These are phyloP conservation scores for Piaya cayana DNA, from an alignment of 2,113 vertebrate species.

Conservation along the genomic window DNA sequence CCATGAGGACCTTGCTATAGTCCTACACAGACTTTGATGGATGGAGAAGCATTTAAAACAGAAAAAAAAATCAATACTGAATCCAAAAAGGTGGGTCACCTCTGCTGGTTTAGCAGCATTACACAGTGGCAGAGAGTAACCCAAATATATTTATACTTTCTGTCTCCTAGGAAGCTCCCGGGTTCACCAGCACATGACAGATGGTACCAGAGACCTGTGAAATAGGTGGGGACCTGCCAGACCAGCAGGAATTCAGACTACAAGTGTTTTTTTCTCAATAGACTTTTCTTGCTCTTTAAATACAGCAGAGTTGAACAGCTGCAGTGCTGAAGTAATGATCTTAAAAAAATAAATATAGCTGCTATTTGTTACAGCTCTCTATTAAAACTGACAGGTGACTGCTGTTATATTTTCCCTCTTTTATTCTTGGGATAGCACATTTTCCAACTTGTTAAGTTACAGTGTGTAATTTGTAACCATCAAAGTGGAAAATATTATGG, in stretches of 20 bases:
- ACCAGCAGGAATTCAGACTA: neutral
- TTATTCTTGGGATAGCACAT: neutral
- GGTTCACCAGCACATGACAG: neutral
- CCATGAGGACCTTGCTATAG: neutral
- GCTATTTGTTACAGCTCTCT: neutral
- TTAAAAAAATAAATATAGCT: neutral
- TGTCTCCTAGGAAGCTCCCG: neutral
- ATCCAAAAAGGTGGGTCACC: neutral
- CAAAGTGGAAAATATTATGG: neutral
- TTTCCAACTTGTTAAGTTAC: neutral
- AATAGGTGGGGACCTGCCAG: neutral
- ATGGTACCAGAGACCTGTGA: neutral
- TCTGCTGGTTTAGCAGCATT: neutral
- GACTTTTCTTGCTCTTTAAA: neutral
- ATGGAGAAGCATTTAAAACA: neutral
- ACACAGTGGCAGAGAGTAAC: rapidly evolving
- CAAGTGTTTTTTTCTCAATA: neutral
- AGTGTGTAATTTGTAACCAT: neutral
- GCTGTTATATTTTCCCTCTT: neutral
- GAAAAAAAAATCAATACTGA: neutral
- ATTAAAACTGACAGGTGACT: neutral
- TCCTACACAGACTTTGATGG: conserved; percentile 3
- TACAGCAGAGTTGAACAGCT: neutral
- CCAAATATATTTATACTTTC: neutral
- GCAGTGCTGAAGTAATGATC: neutral